Conservation (phyloP, 2,888 invertebrate genomes). For the Vanessa cardui region DNA sequence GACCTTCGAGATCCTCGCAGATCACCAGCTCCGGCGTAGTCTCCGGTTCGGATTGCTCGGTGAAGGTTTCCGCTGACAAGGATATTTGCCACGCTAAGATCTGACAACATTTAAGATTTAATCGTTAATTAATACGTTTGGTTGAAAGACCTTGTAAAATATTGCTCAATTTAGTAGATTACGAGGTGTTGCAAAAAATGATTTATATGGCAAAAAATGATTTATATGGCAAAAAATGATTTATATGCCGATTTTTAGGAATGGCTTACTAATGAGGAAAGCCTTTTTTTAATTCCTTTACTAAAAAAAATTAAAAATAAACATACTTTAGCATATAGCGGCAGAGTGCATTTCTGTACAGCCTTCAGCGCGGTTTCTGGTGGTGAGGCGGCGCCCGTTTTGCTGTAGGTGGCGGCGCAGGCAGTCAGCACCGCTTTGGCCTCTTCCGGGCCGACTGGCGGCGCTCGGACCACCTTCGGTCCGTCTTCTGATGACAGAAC, state of each 20-base stretch:
- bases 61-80: constrained; percentile 75
- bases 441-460: constrained; percentile 70
- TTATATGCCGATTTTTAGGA: too few relatives aligned
- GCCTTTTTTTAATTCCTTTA: too few relatives aligned
- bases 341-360: constrained; percentile 85
- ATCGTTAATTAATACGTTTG: too few relatives aligned
- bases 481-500: constrained; percentile 75
- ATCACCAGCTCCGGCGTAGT: constrained; percentile 67
- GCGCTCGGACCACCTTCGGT: constrained; percentile 69
- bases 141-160: too few relatives aligned
- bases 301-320: too few relatives aligned
- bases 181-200: too few relatives aligned
- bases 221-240: too few relatives aligned
- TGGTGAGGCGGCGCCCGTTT: constrained; percentile 82
- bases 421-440: constrained; percentile 68
- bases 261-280: too few relatives aligned
- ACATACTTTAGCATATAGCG: constrained; percentile 86
- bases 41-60: constrained; percentile 70
- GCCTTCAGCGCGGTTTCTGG: constrained; percentile 84
- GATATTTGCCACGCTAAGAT: constrained; percentile 80
- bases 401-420: constrained; percentile 71
- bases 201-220: too few relatives aligned
- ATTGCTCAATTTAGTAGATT: too few relatives aligned
- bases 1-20: constrained; percentile 79
- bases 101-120: constrained; percentile 37